phyloP scores from a whole-genome alignment of 2,113 vertebrate species.

The Apus apus region DNA sequence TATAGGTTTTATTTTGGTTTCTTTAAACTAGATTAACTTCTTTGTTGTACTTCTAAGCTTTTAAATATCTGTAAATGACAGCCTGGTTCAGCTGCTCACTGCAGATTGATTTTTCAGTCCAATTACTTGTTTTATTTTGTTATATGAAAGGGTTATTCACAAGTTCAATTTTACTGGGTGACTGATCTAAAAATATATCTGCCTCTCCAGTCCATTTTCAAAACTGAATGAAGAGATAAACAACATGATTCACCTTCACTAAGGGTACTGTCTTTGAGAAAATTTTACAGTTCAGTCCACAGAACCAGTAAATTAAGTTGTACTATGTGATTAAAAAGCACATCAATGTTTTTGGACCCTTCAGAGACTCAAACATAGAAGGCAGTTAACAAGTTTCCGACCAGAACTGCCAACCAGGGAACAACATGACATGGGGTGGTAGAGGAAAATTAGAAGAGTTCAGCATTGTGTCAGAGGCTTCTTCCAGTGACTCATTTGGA shows the following conservation, averaged over 20 bases:
- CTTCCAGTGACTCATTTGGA: not conserved
- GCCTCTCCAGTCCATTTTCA: not conserved
- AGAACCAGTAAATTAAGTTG: not conserved
- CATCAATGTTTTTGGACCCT: not conserved
- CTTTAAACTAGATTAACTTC: not conserved
- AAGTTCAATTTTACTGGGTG: not conserved
- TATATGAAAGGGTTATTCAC: not conserved
- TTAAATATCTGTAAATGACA: not conserved
- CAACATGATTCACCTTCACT: not conserved
- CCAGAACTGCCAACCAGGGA: not conserved
- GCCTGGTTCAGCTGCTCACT: not conserved
- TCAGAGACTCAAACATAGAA: not conserved
- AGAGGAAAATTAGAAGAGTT: not conserved
- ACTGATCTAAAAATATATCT: constrained; percentile 1
- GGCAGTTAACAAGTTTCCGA: not conserved
- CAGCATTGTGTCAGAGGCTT: not conserved
- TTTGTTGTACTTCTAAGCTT: not conserved
- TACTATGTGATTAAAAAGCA: not conserved
- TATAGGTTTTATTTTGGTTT: not conserved
- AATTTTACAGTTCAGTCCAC: not conserved
- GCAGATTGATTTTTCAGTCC: not conserved
- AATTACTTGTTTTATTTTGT: not conserved
- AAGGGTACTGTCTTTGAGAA: not conserved
- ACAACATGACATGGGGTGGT: not conserved
- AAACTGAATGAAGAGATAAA: not conserved